Percentiles rank a stretch among this genome's conserved stretches.
These are phyloP conservation scores for Lasioglossum villosulum DNA, from an alignment of 2,888 invertebrate genomes.

Conservation along the genomic window DNA sequence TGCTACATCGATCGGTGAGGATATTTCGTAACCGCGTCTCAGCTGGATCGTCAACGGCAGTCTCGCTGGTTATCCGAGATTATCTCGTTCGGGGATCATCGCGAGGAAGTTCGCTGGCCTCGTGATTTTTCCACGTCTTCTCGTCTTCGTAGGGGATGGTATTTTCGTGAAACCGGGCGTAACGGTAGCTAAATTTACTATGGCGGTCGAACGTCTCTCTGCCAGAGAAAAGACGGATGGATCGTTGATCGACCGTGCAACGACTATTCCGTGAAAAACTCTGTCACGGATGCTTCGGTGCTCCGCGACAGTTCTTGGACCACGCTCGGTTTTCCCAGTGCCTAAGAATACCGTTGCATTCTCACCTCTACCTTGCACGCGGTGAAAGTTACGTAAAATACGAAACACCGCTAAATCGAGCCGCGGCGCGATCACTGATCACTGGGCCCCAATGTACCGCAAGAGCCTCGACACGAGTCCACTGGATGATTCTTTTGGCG, in stretches of 20 bases:
- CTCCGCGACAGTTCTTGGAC: slow-evolving; percentile 8
- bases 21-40: slow-evolving; percentile 4
- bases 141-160: slow-evolving; percentile 17
- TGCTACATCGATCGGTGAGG: background rate
- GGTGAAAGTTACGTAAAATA: slow-evolving; percentile 58
- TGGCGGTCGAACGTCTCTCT: slow-evolving; percentile 62
- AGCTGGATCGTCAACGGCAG: background rate
- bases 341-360: slow-evolving; percentile 50
- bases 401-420: slow-evolving; percentile 38
- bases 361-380: slow-evolving; percentile 39
- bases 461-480: background rate
- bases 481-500: background rate
- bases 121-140: slow-evolving; percentile 24
- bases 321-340: background rate
- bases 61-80: slow-evolving; percentile 32
- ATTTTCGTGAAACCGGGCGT: slow-evolving; percentile 57
- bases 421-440: slow-evolving; percentile 40
- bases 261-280: slow-evolving; percentile 50
- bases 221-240: slow-evolving; percentile 71
- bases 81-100: slow-evolving; percentile 8
- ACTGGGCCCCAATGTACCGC: background rate
- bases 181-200: slow-evolving; percentile 73
- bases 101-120: slow-evolving; percentile 7
- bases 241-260: slow-evolving; percentile 75
- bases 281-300: background rate